Evolutionary conservation across 1,140 invertebrate genomes (phyloP).

Genomic region (Aphidius ervi): DNA sequence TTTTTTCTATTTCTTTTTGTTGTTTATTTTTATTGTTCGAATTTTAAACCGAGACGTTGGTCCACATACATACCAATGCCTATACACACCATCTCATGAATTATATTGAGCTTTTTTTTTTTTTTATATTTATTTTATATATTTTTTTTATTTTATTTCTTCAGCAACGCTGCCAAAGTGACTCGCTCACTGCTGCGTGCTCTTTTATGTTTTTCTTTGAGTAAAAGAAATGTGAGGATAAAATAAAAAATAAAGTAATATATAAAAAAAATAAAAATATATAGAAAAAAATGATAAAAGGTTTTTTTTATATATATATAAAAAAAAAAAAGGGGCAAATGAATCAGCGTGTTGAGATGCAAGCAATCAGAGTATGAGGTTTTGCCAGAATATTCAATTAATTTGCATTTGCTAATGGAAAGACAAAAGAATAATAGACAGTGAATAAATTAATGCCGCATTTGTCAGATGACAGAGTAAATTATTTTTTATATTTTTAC

Average conservation of each 20-base stretch:
- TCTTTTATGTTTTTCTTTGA: neutral
- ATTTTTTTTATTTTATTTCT: too few species aligned
- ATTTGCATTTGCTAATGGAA: conserved; percentile 12
- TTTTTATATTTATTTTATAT: too few species aligned
- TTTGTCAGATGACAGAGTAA: neutral
- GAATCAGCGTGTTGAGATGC: neutral
- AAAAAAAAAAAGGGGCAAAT: neutral
- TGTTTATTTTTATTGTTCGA: too few species aligned
- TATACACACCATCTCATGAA: too few species aligned
- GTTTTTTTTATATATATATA: neutral
- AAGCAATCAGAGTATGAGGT: neutral
- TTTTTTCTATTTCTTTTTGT: too few species aligned
- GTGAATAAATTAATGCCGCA: neutral
- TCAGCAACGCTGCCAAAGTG: too few species aligned
- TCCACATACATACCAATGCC: too few species aligned
- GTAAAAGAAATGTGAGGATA: neutral
- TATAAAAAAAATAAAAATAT: neutral
- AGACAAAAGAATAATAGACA: neutral
- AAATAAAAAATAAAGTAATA: neutral
- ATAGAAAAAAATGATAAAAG: neutral
- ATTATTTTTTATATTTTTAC: neutral
- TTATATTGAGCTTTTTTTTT: too few species aligned
- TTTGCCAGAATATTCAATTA: conserved; percentile 8
- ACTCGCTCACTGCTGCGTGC: too few species aligned
- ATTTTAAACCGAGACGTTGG: too few species aligned